Evolutionary conservation across 2,113 vertebrate species (phyloP).

Genomic region (Bubo scandiacus): DNA sequence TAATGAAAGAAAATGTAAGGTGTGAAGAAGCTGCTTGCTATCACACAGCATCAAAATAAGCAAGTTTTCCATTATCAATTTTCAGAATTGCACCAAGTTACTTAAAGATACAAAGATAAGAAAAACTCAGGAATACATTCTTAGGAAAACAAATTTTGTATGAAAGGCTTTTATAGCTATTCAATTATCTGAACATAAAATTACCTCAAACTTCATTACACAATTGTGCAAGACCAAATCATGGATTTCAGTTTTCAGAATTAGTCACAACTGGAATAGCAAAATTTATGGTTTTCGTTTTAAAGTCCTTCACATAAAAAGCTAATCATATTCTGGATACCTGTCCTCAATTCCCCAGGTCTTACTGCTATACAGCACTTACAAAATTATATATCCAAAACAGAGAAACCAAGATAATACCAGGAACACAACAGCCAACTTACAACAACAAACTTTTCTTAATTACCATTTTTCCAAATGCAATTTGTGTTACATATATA

Average conservation of each 20-base stretch:
- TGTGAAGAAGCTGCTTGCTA: neutral
- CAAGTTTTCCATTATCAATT: neutral
- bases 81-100: neutral
- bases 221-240: neutral
- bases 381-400: neutral
- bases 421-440: neutral
- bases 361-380: neutral
- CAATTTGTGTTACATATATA: neutral
- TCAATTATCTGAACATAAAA: neutral
- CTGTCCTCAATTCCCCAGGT: neutral
- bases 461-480: neutral
- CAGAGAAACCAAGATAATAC: neutral
- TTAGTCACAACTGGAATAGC: neutral
- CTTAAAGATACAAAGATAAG: neutral
- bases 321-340: neutral
- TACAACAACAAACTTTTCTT: neutral
- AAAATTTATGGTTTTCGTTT: neutral
- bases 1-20: constrained; percentile 60
- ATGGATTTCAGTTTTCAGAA: neutral
- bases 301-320: neutral
- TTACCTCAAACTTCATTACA: neutral
- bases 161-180: neutral
- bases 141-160: neutral
- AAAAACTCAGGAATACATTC: neutral
- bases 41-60: neutral